A percentile compares a stretch with the other conserved stretches of the same genome.
Conservation (phyloP, 2,888 invertebrate genomes). For the Drosophila helvetica region DNA sequence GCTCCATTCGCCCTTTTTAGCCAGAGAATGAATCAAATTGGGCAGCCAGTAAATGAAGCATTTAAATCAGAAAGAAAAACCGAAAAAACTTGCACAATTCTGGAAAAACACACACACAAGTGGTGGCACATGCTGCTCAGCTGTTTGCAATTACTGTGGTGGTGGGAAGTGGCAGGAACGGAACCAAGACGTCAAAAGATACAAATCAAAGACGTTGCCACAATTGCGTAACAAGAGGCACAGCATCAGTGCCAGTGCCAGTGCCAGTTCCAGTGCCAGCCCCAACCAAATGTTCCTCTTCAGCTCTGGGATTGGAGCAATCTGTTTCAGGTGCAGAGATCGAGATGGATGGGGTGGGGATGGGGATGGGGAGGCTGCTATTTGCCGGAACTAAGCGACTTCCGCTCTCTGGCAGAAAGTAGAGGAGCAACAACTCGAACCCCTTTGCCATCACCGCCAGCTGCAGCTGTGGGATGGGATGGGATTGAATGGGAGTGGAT, state of each 20-base stretch:
- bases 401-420: constrained; percentile 51
- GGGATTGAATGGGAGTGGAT: background rate
- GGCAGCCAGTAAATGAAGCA: constrained; percentile 21
- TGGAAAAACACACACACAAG: constrained; percentile 16
- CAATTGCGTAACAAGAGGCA: constrained; percentile 60
- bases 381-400: constrained; percentile 70
- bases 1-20: no score
- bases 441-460: constrained; percentile 19
- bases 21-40: no score
- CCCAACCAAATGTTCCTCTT: constrained; percentile 5
- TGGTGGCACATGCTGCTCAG: constrained; percentile 69
- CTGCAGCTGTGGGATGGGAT: constrained; percentile 1
- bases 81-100: constrained; percentile 15
- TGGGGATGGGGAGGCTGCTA: constrained; percentile 18
- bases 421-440: constrained; percentile 12
- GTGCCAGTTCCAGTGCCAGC: background rate
- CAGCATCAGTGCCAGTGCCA: constrained; percentile 4
- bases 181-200: constrained; percentile 33
- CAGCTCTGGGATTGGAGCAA: constrained; percentile 9
- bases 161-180: constrained; percentile 16
- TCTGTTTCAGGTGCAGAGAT: constrained; percentile 43
- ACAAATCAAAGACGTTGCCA: constrained; percentile 67
- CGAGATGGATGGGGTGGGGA: constrained; percentile 5
- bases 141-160: constrained; percentile 69
- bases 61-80: background rate